Percentiles rank a stretch among this genome's conserved stretches.
Conservation (phyloP, 2,888 invertebrate species). For the Bedellia somnulentella region DNA sequence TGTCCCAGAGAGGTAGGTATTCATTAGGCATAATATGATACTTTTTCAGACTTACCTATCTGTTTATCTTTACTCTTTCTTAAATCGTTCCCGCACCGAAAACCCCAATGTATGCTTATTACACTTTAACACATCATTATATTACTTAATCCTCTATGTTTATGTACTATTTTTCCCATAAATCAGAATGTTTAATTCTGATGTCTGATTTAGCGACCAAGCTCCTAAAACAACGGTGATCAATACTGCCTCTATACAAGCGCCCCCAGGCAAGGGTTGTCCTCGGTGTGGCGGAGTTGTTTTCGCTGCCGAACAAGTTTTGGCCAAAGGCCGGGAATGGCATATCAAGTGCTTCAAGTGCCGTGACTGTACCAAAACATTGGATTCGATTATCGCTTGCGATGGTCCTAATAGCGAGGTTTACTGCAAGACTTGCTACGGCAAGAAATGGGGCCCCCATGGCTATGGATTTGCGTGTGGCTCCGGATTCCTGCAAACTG, state of each 20-base stretch:
- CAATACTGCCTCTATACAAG: conserved; percentile 79
- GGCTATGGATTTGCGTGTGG: conserved; percentile 95
- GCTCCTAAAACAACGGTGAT: conserved; percentile 77
- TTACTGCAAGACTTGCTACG: conserved; percentile 97
- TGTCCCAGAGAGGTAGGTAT: no score
- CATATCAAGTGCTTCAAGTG: conserved; percentile 94
- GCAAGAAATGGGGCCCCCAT: conserved; percentile 97
- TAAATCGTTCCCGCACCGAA: no score
- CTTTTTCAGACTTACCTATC: no score
- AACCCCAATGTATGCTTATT: no score
- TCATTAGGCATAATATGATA: no score
- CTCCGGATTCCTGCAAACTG: conserved; percentile 90
- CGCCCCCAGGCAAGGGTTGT: conserved; percentile 84
- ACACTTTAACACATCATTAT: no score
- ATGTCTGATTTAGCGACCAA: conserved; percentile 75
- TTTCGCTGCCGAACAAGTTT: conserved; percentile 91
- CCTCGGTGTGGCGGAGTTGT: conserved; percentile 89
- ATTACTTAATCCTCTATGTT: no score
- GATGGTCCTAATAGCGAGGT: conserved; percentile 92
- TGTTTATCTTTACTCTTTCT: no score
- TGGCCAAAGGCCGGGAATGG: conserved; percentile 89
- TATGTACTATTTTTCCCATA: no score
- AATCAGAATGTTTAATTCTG: no score
- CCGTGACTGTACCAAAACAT: conserved; percentile 87
- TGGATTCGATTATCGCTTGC: conserved; percentile 95